phyloP scores from a whole-genome alignment of 2,888 invertebrate genomes.

The Eristalinus aeneus region DNA sequence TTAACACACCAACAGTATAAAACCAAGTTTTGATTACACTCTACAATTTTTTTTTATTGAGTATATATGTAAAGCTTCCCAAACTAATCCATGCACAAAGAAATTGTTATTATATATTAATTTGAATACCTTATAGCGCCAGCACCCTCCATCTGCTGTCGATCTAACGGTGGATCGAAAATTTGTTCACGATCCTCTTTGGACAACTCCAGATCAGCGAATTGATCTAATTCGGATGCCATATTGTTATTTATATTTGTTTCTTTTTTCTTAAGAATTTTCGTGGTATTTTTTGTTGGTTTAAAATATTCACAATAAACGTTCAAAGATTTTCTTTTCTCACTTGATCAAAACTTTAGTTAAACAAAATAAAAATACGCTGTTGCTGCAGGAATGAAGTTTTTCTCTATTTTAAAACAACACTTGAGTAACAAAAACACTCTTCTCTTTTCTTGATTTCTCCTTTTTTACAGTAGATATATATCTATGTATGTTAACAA shows the following conservation, averaged over 20 bases:
- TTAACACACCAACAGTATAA: not conserved
- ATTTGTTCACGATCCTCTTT: conserved; percentile 89
- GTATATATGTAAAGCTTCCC: not conserved
- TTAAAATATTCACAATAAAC: conserved; percentile 36
- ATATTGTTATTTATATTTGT: conserved; percentile 71
- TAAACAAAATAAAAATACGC: not conserved
- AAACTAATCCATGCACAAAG: conserved; percentile 22
- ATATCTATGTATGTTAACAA: conserved; percentile 7
- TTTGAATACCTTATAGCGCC: conserved; percentile 80
- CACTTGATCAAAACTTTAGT: conserved; percentile 44
- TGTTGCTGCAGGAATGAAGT: conserved; percentile 5
- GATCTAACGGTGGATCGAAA: conserved; percentile 83
- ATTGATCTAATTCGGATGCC: conserved; percentile 83
- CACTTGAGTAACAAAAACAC: conserved; percentile 35
- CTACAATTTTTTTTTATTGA: not conserved
- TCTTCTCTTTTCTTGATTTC: conserved; percentile 42
- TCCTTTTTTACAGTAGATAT: not conserved
- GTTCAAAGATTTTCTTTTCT: conserved; percentile 32
- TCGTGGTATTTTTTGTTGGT: conserved; percentile 12
- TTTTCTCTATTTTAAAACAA: conserved; percentile 40
- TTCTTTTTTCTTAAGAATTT: conserved; percentile 5
- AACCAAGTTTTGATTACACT: not conserved
- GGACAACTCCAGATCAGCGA: conserved; percentile 86
- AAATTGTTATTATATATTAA: conserved; percentile 1
- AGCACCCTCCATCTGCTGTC: conserved; percentile 81